Conservation (phyloP, 2,888 invertebrate species). For the Caenorhabditis doughertyi region DNA sequence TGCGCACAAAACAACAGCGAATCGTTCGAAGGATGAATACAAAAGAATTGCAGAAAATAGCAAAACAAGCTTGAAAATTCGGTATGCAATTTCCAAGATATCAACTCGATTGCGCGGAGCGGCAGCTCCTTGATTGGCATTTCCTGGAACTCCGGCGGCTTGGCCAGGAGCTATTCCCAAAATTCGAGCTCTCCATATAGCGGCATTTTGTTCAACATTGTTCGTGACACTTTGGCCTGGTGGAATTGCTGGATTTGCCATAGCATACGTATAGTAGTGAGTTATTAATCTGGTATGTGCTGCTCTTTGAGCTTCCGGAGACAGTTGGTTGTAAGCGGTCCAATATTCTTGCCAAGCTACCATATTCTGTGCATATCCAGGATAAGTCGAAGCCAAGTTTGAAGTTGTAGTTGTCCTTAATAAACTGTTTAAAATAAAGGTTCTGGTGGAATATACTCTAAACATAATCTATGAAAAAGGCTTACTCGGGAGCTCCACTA, state of each 20-base stretch:
- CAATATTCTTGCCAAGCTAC: slow-evolving; percentile 50
- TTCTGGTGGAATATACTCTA: no score
- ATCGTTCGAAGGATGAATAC: slow-evolving; percentile 70
- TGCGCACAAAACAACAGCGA: slow-evolving; percentile 56
- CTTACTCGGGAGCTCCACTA: slow-evolving; percentile 38
- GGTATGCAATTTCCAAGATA: slow-evolving; percentile 66
- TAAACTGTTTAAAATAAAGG: no score
- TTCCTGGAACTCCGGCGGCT: slow-evolving; percentile 8
- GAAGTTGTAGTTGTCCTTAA: not conserved
- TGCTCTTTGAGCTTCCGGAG: slow-evolving; percentile 19
- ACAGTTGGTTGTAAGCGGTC: slow-evolving; percentile 33
- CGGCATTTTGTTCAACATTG: not conserved
- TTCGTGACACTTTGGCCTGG: not conserved
- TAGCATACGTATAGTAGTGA: slow-evolving; percentile 46
- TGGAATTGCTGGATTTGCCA: not conserved
- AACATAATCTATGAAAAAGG: not conserved
- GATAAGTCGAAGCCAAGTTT: not conserved
- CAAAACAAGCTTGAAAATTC: slow-evolving; percentile 65
- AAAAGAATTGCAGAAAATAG: slow-evolving; percentile 65
- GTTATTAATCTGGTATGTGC: slow-evolving; percentile 34
- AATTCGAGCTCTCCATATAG: slow-evolving; percentile 38
- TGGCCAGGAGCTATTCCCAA: slow-evolving; percentile 13
- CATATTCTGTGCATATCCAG: slow-evolving; percentile 28
- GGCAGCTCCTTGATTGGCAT: slow-evolving; percentile 26
- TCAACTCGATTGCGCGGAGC: slow-evolving; percentile 52